These are phyloP conservation scores for Drosophila sucinea DNA, from an alignment of 1,140 invertebrate genomes.

Conservation along the genomic window DNA sequence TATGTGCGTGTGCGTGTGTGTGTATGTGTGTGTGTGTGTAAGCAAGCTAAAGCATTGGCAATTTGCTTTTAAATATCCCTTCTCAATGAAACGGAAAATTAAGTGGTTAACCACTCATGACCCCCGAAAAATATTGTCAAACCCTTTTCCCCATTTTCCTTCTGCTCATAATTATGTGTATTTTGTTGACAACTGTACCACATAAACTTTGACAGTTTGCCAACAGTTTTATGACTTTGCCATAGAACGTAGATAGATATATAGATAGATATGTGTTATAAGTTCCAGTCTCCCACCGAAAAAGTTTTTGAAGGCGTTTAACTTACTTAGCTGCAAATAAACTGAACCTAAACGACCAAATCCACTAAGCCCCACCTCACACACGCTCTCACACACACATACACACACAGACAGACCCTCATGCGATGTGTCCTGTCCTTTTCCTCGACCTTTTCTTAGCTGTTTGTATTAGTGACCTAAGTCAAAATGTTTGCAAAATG, in stretches of 20 bases:
- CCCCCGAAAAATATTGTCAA: slow-evolving; percentile 3
- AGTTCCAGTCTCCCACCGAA: not conserved
- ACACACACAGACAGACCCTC: not conserved
- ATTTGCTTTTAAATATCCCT: slow-evolving; percentile 63
- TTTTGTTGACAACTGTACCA: slow-evolving; percentile 48
- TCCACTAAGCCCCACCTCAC: slow-evolving; percentile 1
- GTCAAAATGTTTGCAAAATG: slow-evolving; percentile 26
- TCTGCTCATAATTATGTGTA: not conserved
- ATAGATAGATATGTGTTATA: not conserved
- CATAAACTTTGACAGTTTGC: not conserved
- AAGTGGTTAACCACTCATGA: slow-evolving; percentile 69
- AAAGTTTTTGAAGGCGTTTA: not conserved
- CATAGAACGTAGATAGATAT: slow-evolving; percentile 15
- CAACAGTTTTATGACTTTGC: not conserved
- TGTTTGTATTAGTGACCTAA: slow-evolving; percentile 5
- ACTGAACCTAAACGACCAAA: slow-evolving; percentile 10
- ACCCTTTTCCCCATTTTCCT: not conserved
- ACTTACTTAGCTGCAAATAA: slow-evolving; percentile 10
- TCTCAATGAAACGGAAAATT: slow-evolving; percentile 76
- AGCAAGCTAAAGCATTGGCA: slow-evolving; percentile 27
- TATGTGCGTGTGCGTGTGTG: not conserved
- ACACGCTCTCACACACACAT: not conserved
- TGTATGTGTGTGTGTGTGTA: not conserved
- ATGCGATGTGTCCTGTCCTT: not conserved
- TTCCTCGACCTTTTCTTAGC: not conserved